Evolutionary conservation across 2,888 invertebrate species (phyloP).

Genomic region (Pyrgus malvae): DNA sequence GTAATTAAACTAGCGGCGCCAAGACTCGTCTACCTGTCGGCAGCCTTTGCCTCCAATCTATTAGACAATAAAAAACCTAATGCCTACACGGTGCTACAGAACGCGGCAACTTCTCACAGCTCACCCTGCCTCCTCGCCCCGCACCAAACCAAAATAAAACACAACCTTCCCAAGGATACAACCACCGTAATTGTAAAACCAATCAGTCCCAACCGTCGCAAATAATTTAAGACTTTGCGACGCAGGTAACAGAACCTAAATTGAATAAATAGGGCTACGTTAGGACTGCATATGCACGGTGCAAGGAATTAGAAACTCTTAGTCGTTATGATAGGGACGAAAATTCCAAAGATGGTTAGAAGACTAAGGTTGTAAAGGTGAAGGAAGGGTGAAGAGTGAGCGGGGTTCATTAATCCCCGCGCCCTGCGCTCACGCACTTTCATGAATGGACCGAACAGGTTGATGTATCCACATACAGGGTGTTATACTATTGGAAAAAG

Average conservation of each 20-base stretch:
- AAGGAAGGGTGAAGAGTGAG: conserved; percentile 56
- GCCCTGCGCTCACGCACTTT: conserved; percentile 82
- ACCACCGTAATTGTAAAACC: conserved; percentile 71
- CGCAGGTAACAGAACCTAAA: conserved; percentile 13
- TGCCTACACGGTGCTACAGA: conserved; percentile 64
- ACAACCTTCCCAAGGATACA: conserved; percentile 80
- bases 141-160: conserved; percentile 65
- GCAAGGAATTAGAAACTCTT: conserved; percentile 4
- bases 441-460: conserved; percentile 81
- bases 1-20: conserved; percentile 75
- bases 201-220: conserved; percentile 46
- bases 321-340: not conserved
- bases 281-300: not conserved
- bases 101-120: conserved; percentile 75
- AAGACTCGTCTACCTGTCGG: conserved; percentile 73
- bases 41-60: conserved; percentile 71
- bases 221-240: conserved; percentile 46
- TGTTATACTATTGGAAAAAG: conserved; percentile 38
- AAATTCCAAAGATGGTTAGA: not conserved
- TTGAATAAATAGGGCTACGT: not conserved
- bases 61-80: conserved; percentile 79
- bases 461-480: conserved; percentile 72
- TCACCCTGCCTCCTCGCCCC: conserved; percentile 39
- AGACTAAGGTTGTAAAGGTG: conserved; percentile 53
- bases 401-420: conserved; percentile 81